Evolutionary conservation across 2,113 vertebrate species (phyloP).

Genomic region (Ctenodactylus gundi): DNA sequence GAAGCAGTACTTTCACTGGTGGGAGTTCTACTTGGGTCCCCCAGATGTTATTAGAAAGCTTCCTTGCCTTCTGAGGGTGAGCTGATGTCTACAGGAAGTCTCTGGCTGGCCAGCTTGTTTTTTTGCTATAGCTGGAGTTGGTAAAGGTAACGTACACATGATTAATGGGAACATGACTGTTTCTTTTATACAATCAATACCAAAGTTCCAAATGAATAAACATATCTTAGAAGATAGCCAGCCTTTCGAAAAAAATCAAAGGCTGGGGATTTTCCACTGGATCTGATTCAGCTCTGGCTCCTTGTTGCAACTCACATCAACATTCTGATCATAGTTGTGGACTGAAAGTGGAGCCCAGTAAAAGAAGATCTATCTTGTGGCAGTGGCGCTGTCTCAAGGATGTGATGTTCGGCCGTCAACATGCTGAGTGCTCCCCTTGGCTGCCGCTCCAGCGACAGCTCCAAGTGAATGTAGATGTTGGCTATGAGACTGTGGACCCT

Average conservation of each 20-base stretch:
- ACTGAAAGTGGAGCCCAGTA: background rate
- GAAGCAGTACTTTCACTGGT: background rate
- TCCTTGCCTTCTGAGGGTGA: background rate
- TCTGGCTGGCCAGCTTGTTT: too few species aligned
- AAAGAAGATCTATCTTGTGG: rapidly evolving
- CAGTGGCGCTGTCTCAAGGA: background rate
- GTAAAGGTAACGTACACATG: background rate
- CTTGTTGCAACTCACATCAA: background rate
- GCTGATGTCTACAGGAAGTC: background rate
- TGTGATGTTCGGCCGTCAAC: too few species aligned
- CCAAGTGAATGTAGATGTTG: background rate
- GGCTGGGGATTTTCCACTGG: constrained; percentile 26
- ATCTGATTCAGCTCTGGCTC: background rate
- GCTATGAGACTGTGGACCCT: background rate
- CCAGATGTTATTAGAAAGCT: background rate
- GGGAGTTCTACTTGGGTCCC: background rate
- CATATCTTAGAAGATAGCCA: background rate
- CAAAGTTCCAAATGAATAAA: background rate
- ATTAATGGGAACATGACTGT: background rate
- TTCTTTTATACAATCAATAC: background rate
- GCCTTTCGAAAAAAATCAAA: background rate
- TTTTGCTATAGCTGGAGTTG: background rate
- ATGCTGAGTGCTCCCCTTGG: background rate
- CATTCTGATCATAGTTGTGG: background rate
- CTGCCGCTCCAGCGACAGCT: background rate